Evolutionary conservation across 2,113 vertebrate genomes (phyloP).

Genomic region (Tauraco erythrolophus): DNA sequence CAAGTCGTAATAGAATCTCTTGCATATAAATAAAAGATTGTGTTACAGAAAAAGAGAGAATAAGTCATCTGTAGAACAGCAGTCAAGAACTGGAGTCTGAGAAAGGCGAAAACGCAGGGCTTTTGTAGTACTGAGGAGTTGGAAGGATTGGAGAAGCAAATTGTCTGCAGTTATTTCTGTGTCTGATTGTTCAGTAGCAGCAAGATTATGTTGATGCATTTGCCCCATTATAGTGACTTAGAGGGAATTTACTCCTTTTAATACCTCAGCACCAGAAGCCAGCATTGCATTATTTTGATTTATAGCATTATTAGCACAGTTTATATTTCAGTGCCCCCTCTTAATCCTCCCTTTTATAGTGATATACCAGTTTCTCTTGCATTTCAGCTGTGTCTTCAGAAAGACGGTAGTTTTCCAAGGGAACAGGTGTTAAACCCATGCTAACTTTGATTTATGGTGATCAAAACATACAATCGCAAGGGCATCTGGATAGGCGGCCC

Average conservation of each 20-base stretch:
- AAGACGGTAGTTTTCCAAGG: not conserved
- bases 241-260: conserved; percentile 4
- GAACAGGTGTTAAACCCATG: not conserved
- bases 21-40: conserved; percentile 46
- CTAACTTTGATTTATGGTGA: not conserved
- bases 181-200: not conserved
- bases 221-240: not conserved
- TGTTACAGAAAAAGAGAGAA: not conserved
- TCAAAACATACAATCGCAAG: not conserved
- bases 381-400: not conserved
- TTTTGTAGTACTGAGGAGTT: not conserved
- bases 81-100: not conserved
- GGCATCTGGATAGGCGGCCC: not conserved
- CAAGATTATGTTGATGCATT: conserved; percentile 48
- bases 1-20: conserved; percentile 29
- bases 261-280: not conserved
- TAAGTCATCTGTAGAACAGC: conserved; percentile 46
- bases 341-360: not conserved
- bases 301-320: conserved; percentile 16
- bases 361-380: not conserved
- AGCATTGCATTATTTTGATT: conserved; percentile 40
- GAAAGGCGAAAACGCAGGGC: not conserved
- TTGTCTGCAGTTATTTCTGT: conserved; percentile 9
- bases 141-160: not conserved
- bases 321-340: not conserved